Percentiles rank a stretch among this genome's conserved stretches.
Conservation (phyloP, 2,888 invertebrate genomes). For the Campoplex capitator region DNA sequence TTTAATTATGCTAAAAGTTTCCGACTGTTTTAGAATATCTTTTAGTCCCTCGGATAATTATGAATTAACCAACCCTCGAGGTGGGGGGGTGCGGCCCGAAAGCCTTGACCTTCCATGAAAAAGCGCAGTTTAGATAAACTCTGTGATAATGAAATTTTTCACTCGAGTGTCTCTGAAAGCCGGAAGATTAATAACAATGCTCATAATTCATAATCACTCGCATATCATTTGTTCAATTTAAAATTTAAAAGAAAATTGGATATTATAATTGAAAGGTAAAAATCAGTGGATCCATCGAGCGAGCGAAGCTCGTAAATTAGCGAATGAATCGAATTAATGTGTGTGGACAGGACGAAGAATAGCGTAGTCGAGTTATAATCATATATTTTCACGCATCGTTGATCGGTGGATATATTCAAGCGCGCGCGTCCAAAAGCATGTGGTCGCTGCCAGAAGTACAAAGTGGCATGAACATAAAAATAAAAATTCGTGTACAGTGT, state of each 20-base stretch:
- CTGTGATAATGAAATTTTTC: neutral
- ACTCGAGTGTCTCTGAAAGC: neutral
- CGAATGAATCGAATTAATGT: neutral
- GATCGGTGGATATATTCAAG: neutral
- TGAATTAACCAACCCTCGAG: neutral
- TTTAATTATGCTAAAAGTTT: neutral
- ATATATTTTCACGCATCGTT: slow-evolving; percentile 29
- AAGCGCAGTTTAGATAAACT: neutral
- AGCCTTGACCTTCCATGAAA: neutral
- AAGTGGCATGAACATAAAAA: slow-evolving; percentile 28
- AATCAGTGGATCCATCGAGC: neutral
- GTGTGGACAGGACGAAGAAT: neutral
- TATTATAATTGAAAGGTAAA: neutral
- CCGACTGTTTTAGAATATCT: neutral
- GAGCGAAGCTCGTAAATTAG: slow-evolving; percentile 10
- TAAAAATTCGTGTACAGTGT: slow-evolving; percentile 25
- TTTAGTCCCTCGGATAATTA: neutral
- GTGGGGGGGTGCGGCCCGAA: neutral
- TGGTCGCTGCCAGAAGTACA: slow-evolving; percentile 29
- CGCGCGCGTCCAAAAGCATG: slow-evolving; percentile 11
- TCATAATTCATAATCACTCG: neutral
- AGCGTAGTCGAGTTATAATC: neutral
- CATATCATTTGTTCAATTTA: neutral
- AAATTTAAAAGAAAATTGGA: neutral
- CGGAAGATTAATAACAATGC: neutral